Evolutionary conservation across 2,888 invertebrate species (phyloP), one percentile per base, ranked within the genome.

Genomic region (Nephrotoma flavescens): DNA sequence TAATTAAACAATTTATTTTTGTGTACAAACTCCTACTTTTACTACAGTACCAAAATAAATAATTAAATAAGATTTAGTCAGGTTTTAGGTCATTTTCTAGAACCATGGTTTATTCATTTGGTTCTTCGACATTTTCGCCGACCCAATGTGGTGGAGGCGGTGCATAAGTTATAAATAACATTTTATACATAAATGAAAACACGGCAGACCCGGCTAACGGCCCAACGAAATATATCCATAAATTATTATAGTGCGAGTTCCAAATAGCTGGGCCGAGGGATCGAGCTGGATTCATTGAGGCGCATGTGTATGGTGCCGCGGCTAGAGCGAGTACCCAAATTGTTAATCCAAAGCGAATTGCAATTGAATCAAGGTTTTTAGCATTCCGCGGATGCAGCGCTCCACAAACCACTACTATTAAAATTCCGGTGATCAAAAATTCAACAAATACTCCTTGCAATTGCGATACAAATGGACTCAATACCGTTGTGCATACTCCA

Each of bases 201-300:
- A 93, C 45, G 6, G 91, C 88, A 7, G 91, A 90, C 0, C 92
- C 92, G 2, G 89, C 87, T 41, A 93, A 86, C 0, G 96, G 96
- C 19, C 94, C 95, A 4, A 93, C 90, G 95, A 95, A 96, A 89
- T 94, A 96, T 0, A 95, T 87, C 96, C 96, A 96, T 88, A 96
- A 96, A 42, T 92, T 88, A 0, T 90, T 88, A 94, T 96, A 96
- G 83, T 92, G 91, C 1, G 93, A 93, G 45, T 95, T 95, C 92
- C 95, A 94, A 2, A 96, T 88, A 0, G 96, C 96, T 0, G 96
- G 96, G 0, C 93, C 96, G 19, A 96, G 93, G 5, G 94, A 92
- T 88, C 95, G 93, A 0, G 94, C 95, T 0, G 95, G 95, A 89
- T 96, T 96, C 94, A 95, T 93, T 89, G 95, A 94, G 83, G 94